phyloP scores from a whole-genome alignment of 2,797 vertebrate species.

The Acanthurus tractus region DNA sequence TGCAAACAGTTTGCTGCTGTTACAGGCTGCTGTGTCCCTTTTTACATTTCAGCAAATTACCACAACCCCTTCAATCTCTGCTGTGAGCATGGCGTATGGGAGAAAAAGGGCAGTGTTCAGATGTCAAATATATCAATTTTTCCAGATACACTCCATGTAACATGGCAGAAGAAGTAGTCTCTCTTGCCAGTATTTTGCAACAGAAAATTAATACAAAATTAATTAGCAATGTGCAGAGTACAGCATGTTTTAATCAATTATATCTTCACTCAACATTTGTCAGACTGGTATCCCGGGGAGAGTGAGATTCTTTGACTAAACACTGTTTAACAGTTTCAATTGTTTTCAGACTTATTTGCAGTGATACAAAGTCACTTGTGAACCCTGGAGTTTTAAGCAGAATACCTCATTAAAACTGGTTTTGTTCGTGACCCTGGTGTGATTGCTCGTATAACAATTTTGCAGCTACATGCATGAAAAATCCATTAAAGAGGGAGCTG shows the following conservation, averaged over 20 bases:
- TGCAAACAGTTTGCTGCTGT: slow-evolving; percentile 16
- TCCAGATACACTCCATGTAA: slow-evolving; percentile 3
- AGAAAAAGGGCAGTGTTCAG: slow-evolving; percentile 14
- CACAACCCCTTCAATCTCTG: slow-evolving; percentile 9
- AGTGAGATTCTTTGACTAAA: slow-evolving; percentile 31
- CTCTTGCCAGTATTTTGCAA: slow-evolving; percentile 1
- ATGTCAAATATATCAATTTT: slow-evolving; percentile 20
- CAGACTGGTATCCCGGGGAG: slow-evolving; percentile 11
- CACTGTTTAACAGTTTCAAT: slow-evolving; percentile 27
- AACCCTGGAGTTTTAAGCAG: slow-evolving; percentile 47
- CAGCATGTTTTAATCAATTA: slow-evolving; percentile 32
- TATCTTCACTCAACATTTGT: slow-evolving; percentile 25
- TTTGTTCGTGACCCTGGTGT: slow-evolving; percentile 52
- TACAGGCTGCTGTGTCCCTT: slow-evolving; percentile 4
- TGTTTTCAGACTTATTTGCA: slow-evolving; percentile 32
- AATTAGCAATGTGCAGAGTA: slow-evolving; percentile 4
- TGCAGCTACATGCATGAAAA: slow-evolving; percentile 45
- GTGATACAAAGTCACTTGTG: slow-evolving; percentile 33
- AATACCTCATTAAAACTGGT: slow-evolving; percentile 68
- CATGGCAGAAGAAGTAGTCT: neutral
- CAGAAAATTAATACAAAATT: slow-evolving; percentile 17
- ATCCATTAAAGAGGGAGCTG: slow-evolving; percentile 56
- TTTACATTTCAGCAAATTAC: slow-evolving; percentile 21
- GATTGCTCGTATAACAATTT: slow-evolving; percentile 52
- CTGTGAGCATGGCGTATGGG: slow-evolving; percentile 15